Evolutionary conservation across 2,113 vertebrate genomes (phyloP), one percentile per base, ranked within the genome.

Genomic region (Takifugu bimaculatus): DNA sequence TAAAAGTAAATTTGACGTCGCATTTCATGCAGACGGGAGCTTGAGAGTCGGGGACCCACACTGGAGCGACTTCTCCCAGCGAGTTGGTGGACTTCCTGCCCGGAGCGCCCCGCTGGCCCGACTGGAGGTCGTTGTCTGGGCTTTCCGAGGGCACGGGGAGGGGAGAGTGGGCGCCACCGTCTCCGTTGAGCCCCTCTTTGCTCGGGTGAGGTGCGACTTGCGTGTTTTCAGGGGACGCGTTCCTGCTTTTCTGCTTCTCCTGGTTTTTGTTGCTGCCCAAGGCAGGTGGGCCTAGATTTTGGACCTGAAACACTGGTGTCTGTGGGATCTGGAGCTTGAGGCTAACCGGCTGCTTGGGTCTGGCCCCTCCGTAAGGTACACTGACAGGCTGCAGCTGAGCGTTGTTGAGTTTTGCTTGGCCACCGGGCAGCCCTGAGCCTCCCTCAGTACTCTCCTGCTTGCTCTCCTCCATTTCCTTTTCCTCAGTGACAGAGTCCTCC

Each of bases 11-110:
- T 88, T 93, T 96, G 83, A 92, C 92, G 80, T 98, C 94, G 57
- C 97, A 98, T 84, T 95, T 98, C 96, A 98, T 99, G 72, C 97
- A 99, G 75, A 95, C 89, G n/a, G 96, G 96, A 51, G 97, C 96
- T 88, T 99, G 94, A 66, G 94, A 95, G 88, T 99, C 97, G 2
- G 97, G 97, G 68, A 99, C 97, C 97, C 97, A 99, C 48, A 98
- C 92, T 5, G 97, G 97, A 82, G 96, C 96, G 14, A 97, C 94
- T 82, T 96, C 95, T 45, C 96, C 96, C 76, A 99, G 89, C 56
- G 92, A 91, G 3, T 89, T 93, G 85, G 92, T 90, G 62, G 93
- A 88, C 72, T 93, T 97, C 90, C 90, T 90, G 72, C 89, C 67
- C 79, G 93, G 72, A 70, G 85, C 85, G 65, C 93, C 93, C 87